These are phyloP conservation scores for Geotrypetes seraphini DNA, from an alignment of 2,797 vertebrate species.

Conservation along the genomic window DNA sequence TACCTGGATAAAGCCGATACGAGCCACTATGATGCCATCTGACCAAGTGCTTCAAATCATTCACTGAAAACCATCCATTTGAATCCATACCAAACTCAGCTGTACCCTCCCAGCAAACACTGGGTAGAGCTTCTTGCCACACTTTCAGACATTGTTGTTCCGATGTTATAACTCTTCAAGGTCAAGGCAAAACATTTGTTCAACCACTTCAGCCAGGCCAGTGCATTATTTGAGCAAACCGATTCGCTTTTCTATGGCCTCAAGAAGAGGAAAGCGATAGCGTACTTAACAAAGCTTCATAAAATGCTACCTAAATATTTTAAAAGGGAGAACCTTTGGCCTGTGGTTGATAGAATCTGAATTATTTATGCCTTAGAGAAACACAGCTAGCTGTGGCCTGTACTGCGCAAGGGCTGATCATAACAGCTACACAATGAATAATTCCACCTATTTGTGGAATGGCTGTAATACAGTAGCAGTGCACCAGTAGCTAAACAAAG, in stretches of 20 bases:
- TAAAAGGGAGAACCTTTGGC: conserved; percentile 57
- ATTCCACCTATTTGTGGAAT: no score
- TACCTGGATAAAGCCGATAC: conserved; percentile 92
- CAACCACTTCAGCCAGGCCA: conserved; percentile 5
- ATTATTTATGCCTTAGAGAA: conserved; percentile 54
- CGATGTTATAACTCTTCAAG: not conserved
- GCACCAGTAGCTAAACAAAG: no score
- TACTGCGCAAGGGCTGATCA: not conserved
- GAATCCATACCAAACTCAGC: conserved; percentile 76
- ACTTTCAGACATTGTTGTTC: conserved; percentile 23
- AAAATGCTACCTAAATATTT: conserved; percentile 76
- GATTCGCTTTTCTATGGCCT: conserved; percentile 24
- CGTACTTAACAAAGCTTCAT: conserved; percentile 43
- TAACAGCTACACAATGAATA: no score
- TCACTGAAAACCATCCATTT: conserved; percentile 76
- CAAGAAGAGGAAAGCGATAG: conserved; percentile 54
- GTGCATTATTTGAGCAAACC: conserved; percentile 15
- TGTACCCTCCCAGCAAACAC: conserved; percentile 10
- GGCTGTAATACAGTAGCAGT: no score
- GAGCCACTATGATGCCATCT: conserved; percentile 87
- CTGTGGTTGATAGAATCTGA: conserved; percentile 37
- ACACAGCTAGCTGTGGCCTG: not conserved
- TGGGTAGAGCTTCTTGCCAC: conserved; percentile 1
- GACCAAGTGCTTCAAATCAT: conserved; percentile 74
- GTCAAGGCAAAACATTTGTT: conserved; percentile 7